Conservation (phyloP, 1,140 invertebrate species). For the Platyscapa corneri region DNA sequence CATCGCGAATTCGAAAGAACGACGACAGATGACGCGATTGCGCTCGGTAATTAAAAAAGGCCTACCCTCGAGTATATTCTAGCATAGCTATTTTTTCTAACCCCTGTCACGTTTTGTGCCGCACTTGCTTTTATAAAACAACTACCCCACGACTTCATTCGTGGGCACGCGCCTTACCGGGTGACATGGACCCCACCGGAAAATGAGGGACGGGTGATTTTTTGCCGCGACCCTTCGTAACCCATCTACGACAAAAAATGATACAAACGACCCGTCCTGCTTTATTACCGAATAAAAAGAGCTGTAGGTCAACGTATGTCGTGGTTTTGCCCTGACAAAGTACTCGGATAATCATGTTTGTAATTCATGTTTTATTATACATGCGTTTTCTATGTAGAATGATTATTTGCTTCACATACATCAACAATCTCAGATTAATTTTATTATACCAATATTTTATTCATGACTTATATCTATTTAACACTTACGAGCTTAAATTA, state of each 20-base stretch:
- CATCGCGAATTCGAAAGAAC: constrained; percentile 21
- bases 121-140: background rate
- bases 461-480: too few relatives aligned
- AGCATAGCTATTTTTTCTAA: background rate
- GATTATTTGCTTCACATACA: too few relatives aligned
- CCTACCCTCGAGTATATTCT: background rate
- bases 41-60: background rate
- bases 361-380: background rate
- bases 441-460: too few relatives aligned
- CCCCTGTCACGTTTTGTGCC: background rate
- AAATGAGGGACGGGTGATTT: background rate
- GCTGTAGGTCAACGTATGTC: background rate
- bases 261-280: background rate
- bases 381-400: background rate
- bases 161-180: background rate
- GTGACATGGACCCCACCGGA: background rate
- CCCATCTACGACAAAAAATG: background rate
- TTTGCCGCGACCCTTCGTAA: background rate
- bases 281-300: background rate
- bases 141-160: background rate
- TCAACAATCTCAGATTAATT: too few relatives aligned
- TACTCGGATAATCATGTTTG: background rate
- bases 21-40: constrained; percentile 44
- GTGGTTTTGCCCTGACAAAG: too few relatives aligned
- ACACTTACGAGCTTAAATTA: too few relatives aligned